Evolutionary conservation across 2,113 vertebrate genomes (phyloP).

Genomic region (Gnathonemus longibarbis): DNA sequence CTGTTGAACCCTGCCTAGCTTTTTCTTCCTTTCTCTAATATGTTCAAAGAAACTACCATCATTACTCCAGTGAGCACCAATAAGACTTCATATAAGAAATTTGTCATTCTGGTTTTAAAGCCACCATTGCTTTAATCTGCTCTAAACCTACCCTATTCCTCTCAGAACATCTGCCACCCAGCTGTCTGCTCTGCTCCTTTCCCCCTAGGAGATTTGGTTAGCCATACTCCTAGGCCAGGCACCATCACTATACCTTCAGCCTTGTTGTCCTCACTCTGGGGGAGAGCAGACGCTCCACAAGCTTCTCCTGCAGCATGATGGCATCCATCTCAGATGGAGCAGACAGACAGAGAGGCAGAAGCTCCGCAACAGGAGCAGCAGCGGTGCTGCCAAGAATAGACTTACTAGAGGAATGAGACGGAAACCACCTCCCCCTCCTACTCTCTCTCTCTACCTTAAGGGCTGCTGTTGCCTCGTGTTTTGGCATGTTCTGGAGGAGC

Average conservation of each 20-base stretch:
- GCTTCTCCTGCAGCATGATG: conserved; percentile 86
- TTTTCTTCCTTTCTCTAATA: not conserved
- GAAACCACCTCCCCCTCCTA: conserved; percentile 14
- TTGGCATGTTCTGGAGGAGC: conserved; percentile 60
- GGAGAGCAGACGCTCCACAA: conserved; percentile 87
- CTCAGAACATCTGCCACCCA: not conserved
- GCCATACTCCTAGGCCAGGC: not conserved
- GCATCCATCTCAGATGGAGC: conserved; percentile 75
- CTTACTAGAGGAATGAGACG: not conserved
- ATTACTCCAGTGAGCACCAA: not conserved
- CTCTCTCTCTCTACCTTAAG: conserved; percentile 27
- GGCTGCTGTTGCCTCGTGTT: conserved; percentile 49
- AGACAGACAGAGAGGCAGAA: conserved; percentile 41
- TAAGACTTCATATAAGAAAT: not conserved
- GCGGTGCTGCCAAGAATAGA: conserved; percentile 24
- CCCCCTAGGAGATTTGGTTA: not conserved
- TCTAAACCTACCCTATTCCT: not conserved
- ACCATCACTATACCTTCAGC: conserved; percentile 71
- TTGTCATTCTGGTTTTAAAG: not conserved
- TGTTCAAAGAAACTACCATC: not conserved
- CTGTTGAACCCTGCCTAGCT: not conserved
- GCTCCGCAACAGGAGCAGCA: conserved; percentile 25
- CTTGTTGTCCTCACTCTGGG: conserved; percentile 76
- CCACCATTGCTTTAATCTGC: not conserved
- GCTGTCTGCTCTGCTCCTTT: not conserved